A percentile compares a stretch with the other conserved stretches of the same genome.
phyloP scores from a whole-genome alignment of 2,797 vertebrate species.

The Miichthys miiuy region DNA sequence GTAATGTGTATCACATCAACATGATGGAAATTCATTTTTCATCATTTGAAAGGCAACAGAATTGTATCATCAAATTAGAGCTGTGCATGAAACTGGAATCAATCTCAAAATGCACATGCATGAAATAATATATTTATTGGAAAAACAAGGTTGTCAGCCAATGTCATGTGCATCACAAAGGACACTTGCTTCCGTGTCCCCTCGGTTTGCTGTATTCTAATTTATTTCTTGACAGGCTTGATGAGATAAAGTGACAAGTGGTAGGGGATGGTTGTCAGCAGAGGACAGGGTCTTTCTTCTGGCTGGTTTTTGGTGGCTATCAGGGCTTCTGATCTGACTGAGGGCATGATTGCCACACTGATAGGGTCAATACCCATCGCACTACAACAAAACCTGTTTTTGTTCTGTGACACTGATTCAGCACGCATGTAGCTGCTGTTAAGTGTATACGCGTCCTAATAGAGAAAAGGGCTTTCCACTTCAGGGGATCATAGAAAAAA shows the following conservation, averaged over 20 bases:
- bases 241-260: constrained; percentile 77
- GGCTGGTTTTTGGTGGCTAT: constrained; percentile 64
- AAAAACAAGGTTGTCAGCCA: constrained; percentile 53
- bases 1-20: constrained; percentile 14
- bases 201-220: constrained; percentile 56
- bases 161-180: constrained; percentile 50
- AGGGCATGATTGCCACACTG: constrained; percentile 54
- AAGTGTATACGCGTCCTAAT: constrained; percentile 48
- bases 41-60: constrained; percentile 30
- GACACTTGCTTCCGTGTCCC: constrained; percentile 38
- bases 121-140: constrained; percentile 52
- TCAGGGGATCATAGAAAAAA: constrained; percentile 18
- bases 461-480: constrained; percentile 31
- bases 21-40: constrained; percentile 38
- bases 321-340: constrained; percentile 69
- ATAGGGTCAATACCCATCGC: constrained; percentile 68
- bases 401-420: constrained; percentile 61
- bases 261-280: constrained; percentile 62
- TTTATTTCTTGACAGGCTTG: constrained; percentile 75
- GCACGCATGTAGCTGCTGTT: constrained; percentile 30
- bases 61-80: constrained; percentile 30
- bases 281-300: constrained; percentile 69
- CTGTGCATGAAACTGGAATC: constrained; percentile 54
- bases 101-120: constrained; percentile 56
- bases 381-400: constrained; percentile 58